Conservation (phyloP, 92 coral and sea anemone species). For the Epizoanthus fatuus region DNA sequence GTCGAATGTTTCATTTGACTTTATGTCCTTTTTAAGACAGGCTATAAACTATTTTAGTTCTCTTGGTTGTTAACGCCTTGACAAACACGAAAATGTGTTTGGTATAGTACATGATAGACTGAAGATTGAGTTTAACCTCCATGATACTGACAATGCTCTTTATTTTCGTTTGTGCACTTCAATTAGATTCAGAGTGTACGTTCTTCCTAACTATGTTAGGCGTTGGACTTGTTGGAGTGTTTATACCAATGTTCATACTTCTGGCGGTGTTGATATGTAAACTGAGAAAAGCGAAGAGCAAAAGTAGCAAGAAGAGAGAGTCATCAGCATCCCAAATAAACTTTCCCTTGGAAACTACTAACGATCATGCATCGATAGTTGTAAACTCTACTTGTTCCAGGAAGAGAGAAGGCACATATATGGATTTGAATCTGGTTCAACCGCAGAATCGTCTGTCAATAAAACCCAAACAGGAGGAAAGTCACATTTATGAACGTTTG, state of each 20-base stretch:
- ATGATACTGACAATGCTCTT: neutral
- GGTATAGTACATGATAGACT: too few species aligned
- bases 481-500: neutral
- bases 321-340: neutral
- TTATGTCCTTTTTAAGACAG: too few species aligned
- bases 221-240: neutral
- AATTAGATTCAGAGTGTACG: neutral
- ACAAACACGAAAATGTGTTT: too few species aligned
- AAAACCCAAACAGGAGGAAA: neutral
- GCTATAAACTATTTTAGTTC: too few species aligned
- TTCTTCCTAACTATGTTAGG: neutral
- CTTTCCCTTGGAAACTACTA: neutral
- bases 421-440: neutral
- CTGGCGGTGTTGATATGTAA: neutral
- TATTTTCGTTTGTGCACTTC: neutral
- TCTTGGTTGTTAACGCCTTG: too few species aligned
- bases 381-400: neutral
- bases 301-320: neutral
- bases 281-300: neutral
- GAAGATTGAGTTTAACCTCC: neutral
- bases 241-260: neutral
- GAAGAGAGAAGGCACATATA: neutral
- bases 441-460: neutral
- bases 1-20: too few species aligned
- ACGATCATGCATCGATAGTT: neutral